Evolutionary conservation across 2,888 invertebrate genomes (phyloP).

Genomic region (Cephus runcator): DNA sequence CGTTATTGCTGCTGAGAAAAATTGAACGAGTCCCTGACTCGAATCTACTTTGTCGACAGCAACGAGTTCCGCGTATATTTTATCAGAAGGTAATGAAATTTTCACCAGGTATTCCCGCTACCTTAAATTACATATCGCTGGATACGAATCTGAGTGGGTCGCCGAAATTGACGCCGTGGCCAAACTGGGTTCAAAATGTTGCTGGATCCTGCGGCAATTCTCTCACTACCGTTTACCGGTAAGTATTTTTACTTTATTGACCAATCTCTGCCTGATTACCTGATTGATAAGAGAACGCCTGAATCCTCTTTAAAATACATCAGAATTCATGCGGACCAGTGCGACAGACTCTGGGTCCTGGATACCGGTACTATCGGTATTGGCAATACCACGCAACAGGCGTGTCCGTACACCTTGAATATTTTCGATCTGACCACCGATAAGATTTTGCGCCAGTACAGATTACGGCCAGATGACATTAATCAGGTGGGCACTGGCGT

Average conservation of each 20-base stretch:
- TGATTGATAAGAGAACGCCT: not conserved
- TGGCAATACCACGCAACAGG: conserved; percentile 78
- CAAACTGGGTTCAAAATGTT: conserved; percentile 79
- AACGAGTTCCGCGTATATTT: not conserved
- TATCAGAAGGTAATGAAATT: not conserved
- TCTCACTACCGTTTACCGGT: conserved; percentile 78
- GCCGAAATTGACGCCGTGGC: conserved; percentile 82
- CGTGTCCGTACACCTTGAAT: conserved; percentile 83
- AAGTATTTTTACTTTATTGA: not conserved
- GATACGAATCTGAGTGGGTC: conserved; percentile 75
- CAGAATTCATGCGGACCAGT: conserved; percentile 81
- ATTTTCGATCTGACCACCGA: conserved; percentile 82
- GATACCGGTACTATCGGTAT: conserved; percentile 87
- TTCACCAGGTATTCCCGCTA: conserved; percentile 79
- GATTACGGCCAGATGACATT: conserved; percentile 77
- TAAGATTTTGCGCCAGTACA: conserved; percentile 75
- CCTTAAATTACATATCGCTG: conserved; percentile 82
- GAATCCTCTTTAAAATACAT: not conserved
- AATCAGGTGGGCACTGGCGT: conserved; percentile 65
- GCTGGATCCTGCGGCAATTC: conserved; percentile 81
- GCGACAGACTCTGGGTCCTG: conserved; percentile 84
- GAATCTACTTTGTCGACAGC: not conserved
- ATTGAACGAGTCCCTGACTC: not conserved
- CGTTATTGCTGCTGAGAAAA: not conserved
- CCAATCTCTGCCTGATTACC: not conserved